These are phyloP conservation scores for Harpagus bidentatus DNA, from an alignment of 2,113 vertebrate genomes.

Conservation along the genomic window DNA sequence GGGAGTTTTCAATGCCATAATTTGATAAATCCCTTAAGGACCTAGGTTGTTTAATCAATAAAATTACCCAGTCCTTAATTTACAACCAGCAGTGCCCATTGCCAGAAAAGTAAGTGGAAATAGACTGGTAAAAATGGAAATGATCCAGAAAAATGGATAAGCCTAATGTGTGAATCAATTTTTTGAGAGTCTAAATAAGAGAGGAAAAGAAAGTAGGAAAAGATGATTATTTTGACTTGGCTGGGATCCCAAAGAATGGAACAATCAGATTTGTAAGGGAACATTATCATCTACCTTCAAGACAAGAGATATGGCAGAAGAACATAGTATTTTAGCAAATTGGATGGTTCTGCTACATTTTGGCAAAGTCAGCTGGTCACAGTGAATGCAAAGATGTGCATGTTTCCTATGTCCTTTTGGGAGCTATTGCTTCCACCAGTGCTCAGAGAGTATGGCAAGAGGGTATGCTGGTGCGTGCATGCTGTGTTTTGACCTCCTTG, in stretches of 20 bases:
- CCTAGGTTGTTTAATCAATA: background rate
- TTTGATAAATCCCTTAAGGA: background rate
- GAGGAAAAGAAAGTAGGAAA: background rate
- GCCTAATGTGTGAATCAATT: background rate
- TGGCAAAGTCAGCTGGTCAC: background rate
- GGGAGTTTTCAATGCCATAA: background rate
- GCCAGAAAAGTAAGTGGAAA: background rate
- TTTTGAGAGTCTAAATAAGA: background rate
- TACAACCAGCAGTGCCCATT: background rate
- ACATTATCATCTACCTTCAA: background rate
- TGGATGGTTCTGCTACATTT: background rate
- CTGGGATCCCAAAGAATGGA: background rate
- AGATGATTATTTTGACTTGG: background rate
- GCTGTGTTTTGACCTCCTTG: background rate
- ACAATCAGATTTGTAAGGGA: background rate
- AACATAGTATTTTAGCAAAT: background rate
- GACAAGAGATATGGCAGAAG: background rate
- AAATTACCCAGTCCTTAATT: background rate
- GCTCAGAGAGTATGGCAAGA: background rate
- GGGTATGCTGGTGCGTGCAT: rapidly evolving
- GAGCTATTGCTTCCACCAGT: background rate
- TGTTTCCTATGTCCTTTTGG: background rate
- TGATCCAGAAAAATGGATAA: background rate
- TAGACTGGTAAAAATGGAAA: background rate
- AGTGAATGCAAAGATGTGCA: background rate